Percentiles rank a stretch among this genome's conserved stretches.
Conservation (phyloP, 2,888 invertebrate genomes). For the Eurois occulta region DNA sequence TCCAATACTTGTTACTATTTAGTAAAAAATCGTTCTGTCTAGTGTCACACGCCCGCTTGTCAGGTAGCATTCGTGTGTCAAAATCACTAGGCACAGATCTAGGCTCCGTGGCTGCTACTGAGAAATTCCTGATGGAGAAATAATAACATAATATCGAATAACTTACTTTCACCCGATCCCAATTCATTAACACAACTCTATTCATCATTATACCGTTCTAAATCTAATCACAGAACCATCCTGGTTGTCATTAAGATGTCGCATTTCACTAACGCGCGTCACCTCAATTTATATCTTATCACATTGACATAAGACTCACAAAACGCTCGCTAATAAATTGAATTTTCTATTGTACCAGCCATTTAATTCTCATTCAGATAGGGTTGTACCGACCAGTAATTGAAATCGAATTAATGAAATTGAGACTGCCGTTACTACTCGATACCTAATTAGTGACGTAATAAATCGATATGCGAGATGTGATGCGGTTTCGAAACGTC, state of each 20-base stretch:
- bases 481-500: conserved; percentile 45
- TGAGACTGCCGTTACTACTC: conserved; percentile 42
- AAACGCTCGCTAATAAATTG: background rate
- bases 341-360: background rate
- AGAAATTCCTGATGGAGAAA: too few species aligned
- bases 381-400: conserved; percentile 46
- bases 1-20: too few species aligned
- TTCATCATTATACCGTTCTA: conserved; percentile 4
- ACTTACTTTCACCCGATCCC: too few species aligned
- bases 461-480: conserved; percentile 45
- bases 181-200: conserved; percentile 17
- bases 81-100: too few species aligned
- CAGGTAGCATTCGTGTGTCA: too few species aligned
- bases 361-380: conserved; percentile 46
- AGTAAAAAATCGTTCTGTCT: too few species aligned
- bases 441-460: conserved; percentile 57
- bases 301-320: background rate
- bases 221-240: background rate
- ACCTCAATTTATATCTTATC: background rate
- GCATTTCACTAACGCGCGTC: background rate
- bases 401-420: conserved; percentile 62
- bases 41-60: too few species aligned
- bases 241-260: background rate
- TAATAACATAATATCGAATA: too few species aligned
- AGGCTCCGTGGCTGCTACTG: too few species aligned